A percentile compares a stretch with the other conserved stretches of the same genome.
Conservation (phyloP, 2,113 vertebrate genomes). For the Burhinus oedicnemus region DNA sequence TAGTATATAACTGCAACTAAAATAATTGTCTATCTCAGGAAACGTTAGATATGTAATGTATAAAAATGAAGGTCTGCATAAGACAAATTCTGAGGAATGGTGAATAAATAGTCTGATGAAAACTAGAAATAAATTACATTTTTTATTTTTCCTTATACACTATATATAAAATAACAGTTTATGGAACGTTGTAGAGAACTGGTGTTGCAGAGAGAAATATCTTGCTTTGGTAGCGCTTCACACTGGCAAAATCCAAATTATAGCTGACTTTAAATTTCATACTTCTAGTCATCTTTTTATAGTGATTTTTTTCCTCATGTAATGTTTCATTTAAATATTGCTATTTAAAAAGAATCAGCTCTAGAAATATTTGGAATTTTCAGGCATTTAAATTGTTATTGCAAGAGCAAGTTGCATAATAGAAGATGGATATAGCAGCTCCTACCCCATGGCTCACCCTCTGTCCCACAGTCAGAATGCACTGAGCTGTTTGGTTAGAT, state of each 20-base stretch:
- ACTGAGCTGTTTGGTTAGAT: not conserved
- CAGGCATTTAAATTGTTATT: not conserved
- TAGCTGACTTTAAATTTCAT: not conserved
- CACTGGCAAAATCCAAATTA: not conserved
- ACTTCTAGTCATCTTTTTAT: not conserved
- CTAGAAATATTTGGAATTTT: not conserved
- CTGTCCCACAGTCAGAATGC: not conserved
- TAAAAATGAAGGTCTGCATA: not conserved
- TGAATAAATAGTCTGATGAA: not conserved
- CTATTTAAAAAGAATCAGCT: not conserved
- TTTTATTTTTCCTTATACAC: not conserved
- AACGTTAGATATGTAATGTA: not conserved
- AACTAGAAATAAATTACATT: not conserved
- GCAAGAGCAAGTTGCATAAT: rapidly evolving
- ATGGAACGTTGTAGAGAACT: not conserved
- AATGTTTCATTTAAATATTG: not conserved
- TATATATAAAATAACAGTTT: not conserved
- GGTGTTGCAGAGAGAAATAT: not conserved
- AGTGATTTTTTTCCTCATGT: not conserved
- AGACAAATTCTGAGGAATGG: not conserved
- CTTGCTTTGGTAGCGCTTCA: not conserved
- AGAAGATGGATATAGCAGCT: not conserved
- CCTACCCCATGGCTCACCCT: not conserved
- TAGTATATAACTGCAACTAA: not conserved
- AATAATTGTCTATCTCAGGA: not conserved